phyloP scores from a whole-genome alignment of 2,113 vertebrate genomes.

The Dromas ardeola region DNA sequence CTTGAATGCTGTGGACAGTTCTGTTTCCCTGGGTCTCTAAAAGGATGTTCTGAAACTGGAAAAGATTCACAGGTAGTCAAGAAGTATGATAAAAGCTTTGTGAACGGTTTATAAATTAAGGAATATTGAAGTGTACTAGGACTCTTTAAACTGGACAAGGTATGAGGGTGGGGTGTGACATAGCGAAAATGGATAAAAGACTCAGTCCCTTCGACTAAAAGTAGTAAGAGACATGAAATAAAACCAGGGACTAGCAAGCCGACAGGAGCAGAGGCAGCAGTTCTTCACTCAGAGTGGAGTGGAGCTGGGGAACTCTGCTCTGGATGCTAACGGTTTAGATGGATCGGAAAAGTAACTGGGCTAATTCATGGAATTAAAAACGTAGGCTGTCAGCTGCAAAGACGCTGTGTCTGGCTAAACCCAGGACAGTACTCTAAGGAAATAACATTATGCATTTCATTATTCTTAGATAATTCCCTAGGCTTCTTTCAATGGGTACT shows the following conservation, averaged over 20 bases:
- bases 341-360: background rate
- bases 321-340: background rate
- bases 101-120: background rate
- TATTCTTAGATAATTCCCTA: background rate
- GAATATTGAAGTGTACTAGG: background rate
- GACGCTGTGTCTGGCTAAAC: background rate
- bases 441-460: background rate
- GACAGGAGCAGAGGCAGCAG: accelerated
- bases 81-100: background rate
- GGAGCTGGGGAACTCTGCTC: background rate
- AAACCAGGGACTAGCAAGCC: background rate
- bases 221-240: background rate
- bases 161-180: background rate
- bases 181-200: background rate
- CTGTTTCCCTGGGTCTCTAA: background rate
- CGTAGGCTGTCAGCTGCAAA: background rate
- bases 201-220: background rate
- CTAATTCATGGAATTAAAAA: background rate
- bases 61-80: background rate
- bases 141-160: background rate
- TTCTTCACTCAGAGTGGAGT: background rate
- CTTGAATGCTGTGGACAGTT: background rate
- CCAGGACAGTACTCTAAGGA: background rate
- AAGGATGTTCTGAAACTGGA: background rate
- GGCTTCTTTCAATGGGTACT: background rate